These are phyloP conservation scores for Alces alces DNA, from an alignment of 2,113 vertebrate genomes.

Conservation along the genomic window DNA sequence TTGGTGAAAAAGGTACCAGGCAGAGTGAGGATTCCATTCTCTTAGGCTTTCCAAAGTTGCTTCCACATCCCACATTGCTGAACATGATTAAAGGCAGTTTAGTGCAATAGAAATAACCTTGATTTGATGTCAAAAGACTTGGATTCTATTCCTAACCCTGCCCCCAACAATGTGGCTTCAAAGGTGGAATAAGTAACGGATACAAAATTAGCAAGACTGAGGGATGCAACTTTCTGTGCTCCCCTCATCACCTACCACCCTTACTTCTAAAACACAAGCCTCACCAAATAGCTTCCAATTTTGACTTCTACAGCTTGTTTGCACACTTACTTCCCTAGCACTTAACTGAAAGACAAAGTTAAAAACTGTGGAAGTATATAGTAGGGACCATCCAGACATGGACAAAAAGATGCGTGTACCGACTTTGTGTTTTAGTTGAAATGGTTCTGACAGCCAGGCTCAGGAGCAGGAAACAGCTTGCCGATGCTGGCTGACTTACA, in stretches of 20 bases:
- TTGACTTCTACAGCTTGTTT: background rate
- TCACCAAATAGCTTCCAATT: background rate
- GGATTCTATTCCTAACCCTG: background rate
- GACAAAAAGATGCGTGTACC: background rate
- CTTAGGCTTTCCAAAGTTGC: background rate
- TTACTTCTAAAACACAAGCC: background rate
- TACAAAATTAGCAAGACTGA: background rate
- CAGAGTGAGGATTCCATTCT: background rate
- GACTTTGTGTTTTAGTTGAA: background rate
- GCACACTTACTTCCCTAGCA: background rate
- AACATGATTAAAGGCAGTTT: background rate
- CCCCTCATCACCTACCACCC: background rate
- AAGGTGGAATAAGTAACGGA: background rate
- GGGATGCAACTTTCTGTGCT: background rate
- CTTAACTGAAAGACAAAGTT: background rate
- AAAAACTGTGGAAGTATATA: background rate
- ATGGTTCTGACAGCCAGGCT: background rate
- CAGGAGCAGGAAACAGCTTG: background rate
- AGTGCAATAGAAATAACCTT: background rate
- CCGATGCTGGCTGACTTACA: constrained; percentile 23
- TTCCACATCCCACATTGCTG: background rate
- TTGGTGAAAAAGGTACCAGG: background rate
- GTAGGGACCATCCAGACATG: background rate
- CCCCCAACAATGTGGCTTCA: background rate
- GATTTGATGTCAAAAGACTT: background rate